Conservation (phyloP, 2,797 vertebrate species). For the Danio choprae region DNA sequence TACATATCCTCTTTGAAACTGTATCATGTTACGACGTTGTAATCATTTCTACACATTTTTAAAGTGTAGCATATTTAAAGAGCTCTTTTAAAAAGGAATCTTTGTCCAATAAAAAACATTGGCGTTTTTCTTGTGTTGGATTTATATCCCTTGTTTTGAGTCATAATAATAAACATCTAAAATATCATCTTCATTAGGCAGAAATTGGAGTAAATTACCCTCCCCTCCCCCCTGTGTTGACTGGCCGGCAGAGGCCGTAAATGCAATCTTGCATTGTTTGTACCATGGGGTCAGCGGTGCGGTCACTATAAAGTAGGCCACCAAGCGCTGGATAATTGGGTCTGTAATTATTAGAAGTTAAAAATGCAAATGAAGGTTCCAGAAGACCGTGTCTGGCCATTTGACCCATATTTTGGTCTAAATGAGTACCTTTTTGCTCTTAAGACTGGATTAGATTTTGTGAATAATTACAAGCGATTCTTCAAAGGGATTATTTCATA, state of each 20-base stretch:
- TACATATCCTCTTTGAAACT: not conserved
- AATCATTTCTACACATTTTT: not conserved
- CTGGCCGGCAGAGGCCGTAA: constrained; percentile 25
- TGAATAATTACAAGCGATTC: constrained; percentile 69
- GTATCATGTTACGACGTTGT: not conserved
- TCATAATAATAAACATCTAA: not conserved
- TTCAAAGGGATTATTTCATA: constrained; percentile 71
- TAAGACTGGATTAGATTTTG: constrained; percentile 76
- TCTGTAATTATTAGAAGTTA: constrained; percentile 78
- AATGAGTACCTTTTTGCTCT: constrained; percentile 71
- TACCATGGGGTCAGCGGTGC: constrained; percentile 29
- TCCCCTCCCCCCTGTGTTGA: not conserved
- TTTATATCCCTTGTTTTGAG: not conserved
- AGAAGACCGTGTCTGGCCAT: constrained; percentile 76
- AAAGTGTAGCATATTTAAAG: not conserved
- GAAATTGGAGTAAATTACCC: not conserved
- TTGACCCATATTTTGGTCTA: constrained; percentile 79
- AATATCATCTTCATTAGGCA: not conserved
- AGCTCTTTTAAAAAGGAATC: not conserved
- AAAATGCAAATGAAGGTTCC: constrained; percentile 77
- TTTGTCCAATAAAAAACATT: constrained; percentile 21
- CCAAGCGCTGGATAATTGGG: constrained; percentile 75
- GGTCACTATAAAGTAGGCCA: constrained; percentile 76
- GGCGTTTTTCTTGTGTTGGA: not conserved
- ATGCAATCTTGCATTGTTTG: constrained; percentile 24